Conservation (phyloP, 2,113 vertebrate species). For the Apteryx mantelli region DNA sequence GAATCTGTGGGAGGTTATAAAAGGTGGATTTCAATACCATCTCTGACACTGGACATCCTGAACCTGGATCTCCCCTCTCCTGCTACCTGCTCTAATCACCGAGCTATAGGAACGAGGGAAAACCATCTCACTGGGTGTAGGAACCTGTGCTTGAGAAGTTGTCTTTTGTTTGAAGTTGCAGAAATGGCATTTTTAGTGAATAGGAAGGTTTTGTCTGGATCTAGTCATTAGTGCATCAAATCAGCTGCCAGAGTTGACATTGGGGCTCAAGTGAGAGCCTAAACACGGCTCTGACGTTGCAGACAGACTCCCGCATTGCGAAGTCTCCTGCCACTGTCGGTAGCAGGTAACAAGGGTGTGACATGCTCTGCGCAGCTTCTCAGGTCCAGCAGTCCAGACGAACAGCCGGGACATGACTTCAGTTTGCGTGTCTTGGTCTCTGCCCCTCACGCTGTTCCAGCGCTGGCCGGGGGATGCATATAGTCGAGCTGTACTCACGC, state of each 20-base stretch:
- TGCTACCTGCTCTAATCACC: not conserved
- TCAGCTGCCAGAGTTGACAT: not conserved
- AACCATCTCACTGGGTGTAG: not conserved
- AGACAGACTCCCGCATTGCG: not conserved
- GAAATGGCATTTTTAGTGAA: not conserved
- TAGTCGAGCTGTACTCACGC: not conserved
- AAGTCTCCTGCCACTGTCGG: not conserved
- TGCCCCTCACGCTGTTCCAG: rapidly evolving
- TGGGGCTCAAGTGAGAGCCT: not conserved
- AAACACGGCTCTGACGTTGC: rapidly evolving
- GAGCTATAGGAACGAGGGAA: not conserved
- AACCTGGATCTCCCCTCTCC: not conserved
- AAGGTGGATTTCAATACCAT: not conserved
- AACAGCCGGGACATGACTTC: not conserved
- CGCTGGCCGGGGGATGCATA: not conserved
- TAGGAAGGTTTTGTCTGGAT: not conserved
- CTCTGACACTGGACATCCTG: not conserved
- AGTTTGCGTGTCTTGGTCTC: not conserved
- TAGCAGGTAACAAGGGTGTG: not conserved
- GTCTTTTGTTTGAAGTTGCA: not conserved
- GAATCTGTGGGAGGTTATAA: not conserved
- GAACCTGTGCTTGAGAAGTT: not conserved
- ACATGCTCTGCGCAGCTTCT: not conserved
- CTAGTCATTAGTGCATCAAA: not conserved
- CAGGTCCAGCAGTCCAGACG: not conserved